Percentiles rank a stretch among this genome's conserved stretches.
These are phyloP conservation scores for Nysson spinosus DNA, from an alignment of 2,888 invertebrate genomes.

Conservation along the genomic window DNA sequence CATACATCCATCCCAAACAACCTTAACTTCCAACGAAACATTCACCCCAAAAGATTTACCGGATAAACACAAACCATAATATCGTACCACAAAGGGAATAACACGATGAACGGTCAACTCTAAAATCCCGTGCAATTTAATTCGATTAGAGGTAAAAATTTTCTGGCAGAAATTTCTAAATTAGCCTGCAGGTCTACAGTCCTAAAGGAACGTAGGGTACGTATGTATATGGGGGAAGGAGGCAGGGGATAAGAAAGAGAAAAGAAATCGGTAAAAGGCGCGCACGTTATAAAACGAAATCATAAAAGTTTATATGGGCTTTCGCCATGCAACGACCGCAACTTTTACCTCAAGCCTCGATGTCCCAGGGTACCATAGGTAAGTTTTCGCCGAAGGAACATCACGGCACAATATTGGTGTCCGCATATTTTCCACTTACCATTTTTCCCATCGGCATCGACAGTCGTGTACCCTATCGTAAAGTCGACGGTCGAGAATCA, in stretches of 20 bases:
- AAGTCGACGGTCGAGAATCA: constrained; percentile 64
- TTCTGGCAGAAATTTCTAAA: too few species aligned
- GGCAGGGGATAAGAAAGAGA: background rate
- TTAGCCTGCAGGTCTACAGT: too few species aligned
- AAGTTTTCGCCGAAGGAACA: constrained; percentile 1
- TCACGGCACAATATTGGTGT: constrained; percentile 2
- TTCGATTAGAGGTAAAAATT: too few species aligned
- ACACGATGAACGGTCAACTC: too few species aligned
- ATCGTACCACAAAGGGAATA: too few species aligned
- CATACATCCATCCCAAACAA: too few species aligned
- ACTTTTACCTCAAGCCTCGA: constrained; percentile 67
- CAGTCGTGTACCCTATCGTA: constrained; percentile 66
- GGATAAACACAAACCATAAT: too few species aligned
- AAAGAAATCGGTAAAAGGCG: constrained; percentile 7
- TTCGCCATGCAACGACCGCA: constrained; percentile 68
- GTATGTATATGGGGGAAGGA: background rate
- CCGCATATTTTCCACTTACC: constrained; percentile 2
- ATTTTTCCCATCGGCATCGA: background rate
- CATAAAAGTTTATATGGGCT: constrained; percentile 67
- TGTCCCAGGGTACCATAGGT: too few species aligned
- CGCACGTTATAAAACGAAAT: constrained; percentile 52
- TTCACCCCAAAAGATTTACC: too few species aligned
- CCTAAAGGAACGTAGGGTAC: too few species aligned
- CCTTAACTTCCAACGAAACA: too few species aligned
- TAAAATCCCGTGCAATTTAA: too few species aligned